A percentile compares a stretch with the other conserved stretches of the same genome.
These are phyloP conservation scores for Conus betulinus DNA, from an alignment of 1,140 invertebrate species.

Conservation along the genomic window DNA sequence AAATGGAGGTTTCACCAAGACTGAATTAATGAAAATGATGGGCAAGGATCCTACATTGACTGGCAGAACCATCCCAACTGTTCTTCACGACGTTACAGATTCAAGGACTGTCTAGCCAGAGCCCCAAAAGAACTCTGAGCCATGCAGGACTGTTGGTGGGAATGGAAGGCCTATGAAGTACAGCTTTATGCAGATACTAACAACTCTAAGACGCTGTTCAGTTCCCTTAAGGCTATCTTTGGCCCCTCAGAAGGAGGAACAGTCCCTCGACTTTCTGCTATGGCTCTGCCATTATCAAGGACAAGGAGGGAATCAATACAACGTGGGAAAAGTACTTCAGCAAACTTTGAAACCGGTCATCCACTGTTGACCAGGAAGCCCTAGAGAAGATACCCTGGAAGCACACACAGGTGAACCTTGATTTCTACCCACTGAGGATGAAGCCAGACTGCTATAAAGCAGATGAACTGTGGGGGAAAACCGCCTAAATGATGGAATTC, in stretches of 20 bases:
- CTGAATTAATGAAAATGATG: neutral
- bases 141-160: slow-evolving; percentile 7
- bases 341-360: neutral
- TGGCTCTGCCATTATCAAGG: neutral
- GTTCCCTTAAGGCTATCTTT: neutral
- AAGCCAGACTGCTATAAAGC: neutral
- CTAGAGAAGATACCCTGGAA: too few species aligned
- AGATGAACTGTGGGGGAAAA: too few species aligned
- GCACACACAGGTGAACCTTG: too few species aligned
- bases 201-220: slow-evolving; percentile 1
- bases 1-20: neutral
- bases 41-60: neutral
- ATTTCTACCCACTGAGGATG: too few species aligned
- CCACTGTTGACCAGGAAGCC: too few species aligned
- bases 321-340: neutral
- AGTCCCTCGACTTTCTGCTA: neutral
- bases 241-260: neutral
- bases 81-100: neutral
- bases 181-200: neutral
- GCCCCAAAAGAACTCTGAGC: neutral
- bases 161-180: neutral
- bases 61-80: neutral
- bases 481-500: too few species aligned
- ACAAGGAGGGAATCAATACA: neutral
- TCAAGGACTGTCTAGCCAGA: neutral